Base-by-base conservation (phyloP, 2,113 vertebrate species). In the Oryzias celebensis region DNA sequence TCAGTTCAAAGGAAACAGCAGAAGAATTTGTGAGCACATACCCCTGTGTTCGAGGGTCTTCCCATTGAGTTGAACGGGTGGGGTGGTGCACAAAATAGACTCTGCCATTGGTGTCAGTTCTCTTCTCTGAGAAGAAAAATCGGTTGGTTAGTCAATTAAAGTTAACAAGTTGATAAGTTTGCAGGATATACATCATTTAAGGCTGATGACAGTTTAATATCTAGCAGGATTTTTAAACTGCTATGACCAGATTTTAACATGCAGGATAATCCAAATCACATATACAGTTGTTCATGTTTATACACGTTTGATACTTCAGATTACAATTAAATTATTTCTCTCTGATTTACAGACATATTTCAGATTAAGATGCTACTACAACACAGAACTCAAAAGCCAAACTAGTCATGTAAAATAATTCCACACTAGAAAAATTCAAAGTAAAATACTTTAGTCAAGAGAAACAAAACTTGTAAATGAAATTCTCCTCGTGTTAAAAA, bases 41-140 rank as follows among this genome's bases (percentile, higher is more conserved):
- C 96, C 96, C 97, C 75, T 97, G 96, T 79, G 93, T 96, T 80
- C 95, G 90, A 55, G 97, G 97, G 73, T 99, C 97, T 81, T 99
- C 97, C 97, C 97, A 99, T 24, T 99, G 96, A 14, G 97, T 99
- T 61, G 95, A 86, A 44, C 97, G 91, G 15, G 96, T 99, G 20
- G 94, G 92, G 78, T 99, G 97, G 80, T 99, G 98, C 58, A 99
- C 96, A 86, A 96, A 99, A 90, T 99, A 99, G 52, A 99, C 95
- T 91, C 97, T 92, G 72, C 96, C 96, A 44, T 94, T 99, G 67
- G 82, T 83, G 85, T 99, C 97, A 0, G 95, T 98, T 88, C 97
- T 94, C 74, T 99, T 99, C 82, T 99, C 97, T 98, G 65, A 46
- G 59, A 77, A 62, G 17, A 53, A 6, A 75, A 0, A 74, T 0